Percentiles rank a stretch among this genome's conserved stretches.
phyloP scores from a whole-genome alignment of 2,888 invertebrate genomes.

The Phortica okadai region DNA sequence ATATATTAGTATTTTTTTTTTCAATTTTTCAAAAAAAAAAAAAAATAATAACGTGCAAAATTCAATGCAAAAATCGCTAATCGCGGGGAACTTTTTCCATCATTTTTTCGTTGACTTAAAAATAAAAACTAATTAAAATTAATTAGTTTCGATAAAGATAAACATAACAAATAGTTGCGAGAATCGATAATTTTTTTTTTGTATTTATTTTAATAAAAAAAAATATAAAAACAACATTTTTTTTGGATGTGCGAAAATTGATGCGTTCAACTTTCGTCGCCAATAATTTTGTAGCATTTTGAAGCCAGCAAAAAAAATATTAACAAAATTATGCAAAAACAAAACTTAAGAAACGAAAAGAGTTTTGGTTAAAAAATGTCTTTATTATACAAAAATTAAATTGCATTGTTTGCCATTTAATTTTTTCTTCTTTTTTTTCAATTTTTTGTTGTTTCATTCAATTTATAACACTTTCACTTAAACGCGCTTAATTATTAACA shows the following conservation, averaged over 20 bases:
- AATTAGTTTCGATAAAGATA: constrained; percentile 48
- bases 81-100: constrained; percentile 18
- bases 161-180: not conserved
- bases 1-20: not conserved
- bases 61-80: not conserved
- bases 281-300: too few species aligned
- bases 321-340: not conserved
- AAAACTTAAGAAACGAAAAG: constrained; percentile 25
- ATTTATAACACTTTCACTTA: constrained; percentile 67
- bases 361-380: constrained; percentile 21
- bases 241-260: not conserved
- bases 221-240: not conserved
- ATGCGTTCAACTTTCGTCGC: not conserved
- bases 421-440: constrained; percentile 25
- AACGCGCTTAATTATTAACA: constrained; percentile 54
- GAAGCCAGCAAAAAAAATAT: not conserved
- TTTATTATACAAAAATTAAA: constrained; percentile 44
- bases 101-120: constrained; percentile 38
- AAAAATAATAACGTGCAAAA: not conserved
- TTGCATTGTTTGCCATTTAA: constrained; percentile 40
- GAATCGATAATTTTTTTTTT: not conserved
- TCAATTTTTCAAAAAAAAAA: not conserved
- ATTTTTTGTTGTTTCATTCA: constrained; percentile 42
- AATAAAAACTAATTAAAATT: constrained; percentile 64
- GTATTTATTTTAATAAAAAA: not conserved